Conservation (phyloP, 2,113 vertebrate species). For the Clarias batrachus region DNA sequence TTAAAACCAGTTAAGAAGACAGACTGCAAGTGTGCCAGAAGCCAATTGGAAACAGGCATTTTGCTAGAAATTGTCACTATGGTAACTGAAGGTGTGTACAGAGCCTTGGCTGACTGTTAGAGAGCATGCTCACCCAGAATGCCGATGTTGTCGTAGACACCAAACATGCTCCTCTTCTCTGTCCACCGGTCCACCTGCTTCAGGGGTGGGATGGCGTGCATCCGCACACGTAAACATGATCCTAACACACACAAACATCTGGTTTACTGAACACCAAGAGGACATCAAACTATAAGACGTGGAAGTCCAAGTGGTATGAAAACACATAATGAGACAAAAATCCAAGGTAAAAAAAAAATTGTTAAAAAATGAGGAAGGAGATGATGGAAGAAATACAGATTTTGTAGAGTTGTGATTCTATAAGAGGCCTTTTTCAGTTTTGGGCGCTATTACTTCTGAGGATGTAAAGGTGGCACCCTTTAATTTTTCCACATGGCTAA, state of each 20-base stretch:
- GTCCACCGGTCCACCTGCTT: slow-evolving; percentile 88
- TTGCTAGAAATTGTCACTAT: background rate
- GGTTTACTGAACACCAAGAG: background rate
- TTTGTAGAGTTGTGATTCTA: too few relatives aligned
- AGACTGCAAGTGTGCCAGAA: background rate
- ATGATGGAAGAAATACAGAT: too few relatives aligned
- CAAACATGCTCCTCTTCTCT: slow-evolving; percentile 86
- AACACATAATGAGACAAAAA: too few relatives aligned
- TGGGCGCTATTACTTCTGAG: too few relatives aligned
- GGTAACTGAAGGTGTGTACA: background rate
- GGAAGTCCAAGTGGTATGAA: too few relatives aligned
- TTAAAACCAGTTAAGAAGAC: too few relatives aligned
- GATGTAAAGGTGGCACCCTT: too few relatives aligned
- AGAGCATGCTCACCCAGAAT: slow-evolving; percentile 80
- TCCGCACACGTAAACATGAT: slow-evolving; percentile 61
- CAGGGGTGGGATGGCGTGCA: slow-evolving; percentile 69
- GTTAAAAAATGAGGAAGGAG: too few relatives aligned
- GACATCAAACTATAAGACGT: too few relatives aligned
- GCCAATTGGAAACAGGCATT: background rate
- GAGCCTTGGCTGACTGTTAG: background rate
- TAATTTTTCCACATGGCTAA: too few relatives aligned
- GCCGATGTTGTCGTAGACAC: slow-evolving; percentile 92
- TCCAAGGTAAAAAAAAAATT: too few relatives aligned
- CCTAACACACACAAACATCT: slow-evolving; percentile 52
- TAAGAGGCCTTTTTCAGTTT: too few relatives aligned